phyloP scores from a whole-genome alignment of 2,113 vertebrate species.

The Gymnocephalus cernua region DNA sequence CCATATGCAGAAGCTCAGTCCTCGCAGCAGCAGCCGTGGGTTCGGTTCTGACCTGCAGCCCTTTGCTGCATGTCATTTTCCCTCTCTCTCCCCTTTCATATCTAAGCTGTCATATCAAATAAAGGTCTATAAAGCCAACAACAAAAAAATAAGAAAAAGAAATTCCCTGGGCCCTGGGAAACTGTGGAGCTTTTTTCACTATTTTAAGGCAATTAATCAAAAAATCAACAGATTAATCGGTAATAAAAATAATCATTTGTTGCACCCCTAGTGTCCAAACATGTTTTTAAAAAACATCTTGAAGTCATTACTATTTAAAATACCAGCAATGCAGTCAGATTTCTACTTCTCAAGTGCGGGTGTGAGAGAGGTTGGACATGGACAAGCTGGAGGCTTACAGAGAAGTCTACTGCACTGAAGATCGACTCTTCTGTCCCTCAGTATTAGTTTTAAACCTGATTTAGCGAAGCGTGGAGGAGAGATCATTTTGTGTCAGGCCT shows the following conservation, averaged over 20 bases:
- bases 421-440: constrained; percentile 32
- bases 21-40: no score
- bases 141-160: no score
- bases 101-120: no score
- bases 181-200: background rate
- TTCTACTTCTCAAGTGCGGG: background rate
- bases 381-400: constrained; percentile 18
- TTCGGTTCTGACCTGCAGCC: no score
- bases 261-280: background rate
- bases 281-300: background rate
- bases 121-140: no score
- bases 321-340: constrained; percentile 1
- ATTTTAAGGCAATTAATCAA: background rate
- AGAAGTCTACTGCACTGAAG: constrained; percentile 40
- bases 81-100: no score
- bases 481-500: constrained; percentile 50
- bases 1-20: no score
- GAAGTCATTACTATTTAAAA: background rate
- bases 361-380: constrained; percentile 18
- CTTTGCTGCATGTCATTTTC: no score
- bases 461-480: constrained; percentile 46
- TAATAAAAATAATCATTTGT: no score
- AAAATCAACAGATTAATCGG: background rate
- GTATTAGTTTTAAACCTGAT: constrained; percentile 49
- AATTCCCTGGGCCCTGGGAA: background rate